Evolutionary conservation across 2,113 vertebrate genomes (phyloP).

Genomic region (Marcusenius ussheri): DNA sequence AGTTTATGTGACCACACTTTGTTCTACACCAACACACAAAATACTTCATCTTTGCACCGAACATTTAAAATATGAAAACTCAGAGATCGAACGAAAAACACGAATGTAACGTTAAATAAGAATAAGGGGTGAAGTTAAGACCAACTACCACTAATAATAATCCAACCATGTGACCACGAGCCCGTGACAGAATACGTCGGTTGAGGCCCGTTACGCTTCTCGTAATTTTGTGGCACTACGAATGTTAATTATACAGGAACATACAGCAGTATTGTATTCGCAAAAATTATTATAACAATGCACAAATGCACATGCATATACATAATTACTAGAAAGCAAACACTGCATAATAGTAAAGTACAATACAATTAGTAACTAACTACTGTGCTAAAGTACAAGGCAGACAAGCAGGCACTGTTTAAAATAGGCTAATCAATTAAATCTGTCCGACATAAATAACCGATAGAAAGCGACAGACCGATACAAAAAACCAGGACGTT

Average conservation of each 20-base stretch:
- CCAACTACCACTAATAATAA: neutral
- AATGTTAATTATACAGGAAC: neutral
- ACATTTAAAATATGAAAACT: neutral
- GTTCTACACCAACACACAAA: neutral
- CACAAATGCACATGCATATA: neutral
- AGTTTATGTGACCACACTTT: neutral
- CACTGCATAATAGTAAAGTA: neutral
- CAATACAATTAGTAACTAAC: neutral
- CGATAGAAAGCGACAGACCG: neutral
- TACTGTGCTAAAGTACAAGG: neutral
- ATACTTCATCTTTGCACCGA: neutral
- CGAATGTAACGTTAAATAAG: neutral
- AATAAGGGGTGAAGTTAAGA: neutral
- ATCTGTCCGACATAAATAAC: neutral
- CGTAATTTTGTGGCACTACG: too few relatives aligned
- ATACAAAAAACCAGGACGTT: neutral
- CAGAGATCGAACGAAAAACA: neutral
- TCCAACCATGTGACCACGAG: neutral
- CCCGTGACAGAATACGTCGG: neutral
- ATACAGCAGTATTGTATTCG: neutral
- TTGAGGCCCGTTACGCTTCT: neutral
- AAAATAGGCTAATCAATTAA: neutral
- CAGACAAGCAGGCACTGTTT: neutral
- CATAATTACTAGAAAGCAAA: neutral
- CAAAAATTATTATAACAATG: neutral